Evolutionary conservation across 2,888 invertebrate species (phyloP), one percentile per base, ranked within the genome.

Genomic region (Aphidius colemani): DNA sequence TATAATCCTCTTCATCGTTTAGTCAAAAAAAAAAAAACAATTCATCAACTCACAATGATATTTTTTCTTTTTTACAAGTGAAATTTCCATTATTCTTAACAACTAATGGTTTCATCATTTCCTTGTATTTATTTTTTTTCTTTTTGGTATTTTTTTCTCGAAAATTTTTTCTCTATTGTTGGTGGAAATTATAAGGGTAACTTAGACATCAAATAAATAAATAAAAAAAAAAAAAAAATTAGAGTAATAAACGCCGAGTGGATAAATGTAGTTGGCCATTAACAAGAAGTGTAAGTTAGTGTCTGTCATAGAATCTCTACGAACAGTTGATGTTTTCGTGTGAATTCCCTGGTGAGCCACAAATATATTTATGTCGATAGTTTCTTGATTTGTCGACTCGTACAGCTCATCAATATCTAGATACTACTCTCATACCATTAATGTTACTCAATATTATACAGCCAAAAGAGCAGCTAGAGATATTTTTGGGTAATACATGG

Each of bases 281-380:
- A 30, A 30, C 30, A 30, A 30, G 30, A 30, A 30, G 78, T 76
- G 61, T 78, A 75, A 81, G 75, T 80, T 78, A 79, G 77, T 68
- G 71, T 72, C 75, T 76, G 75, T 75, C 75, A 77, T 77, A 77
- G 68, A 75, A 72, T 73, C 76, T 78, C 74, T 75, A 70, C 69
- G 59, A 59, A 43, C 48, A 55, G 61, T 57, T 57, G 69, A 66
- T 66, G 73, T 71, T 72, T 70, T 71, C 69, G 70, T 68, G 74
- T 70, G 73, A 76, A 76, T 75, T 75, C 80, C 79, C 80, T 71
- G 68, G 75, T 73, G 80, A 69, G 78, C 79, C 76, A 77, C 80
- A 81, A 77, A 82, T 81, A 78, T 81, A 82, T 81, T 81, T 82
- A 81, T 81, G 81, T 81, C 81, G 81, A 82, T 82, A 82, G 80